These are phyloP conservation scores for Diadema setosum DNA, from an alignment of 35 echinoderm and acorn worm species.

Conservation along the genomic window DNA sequence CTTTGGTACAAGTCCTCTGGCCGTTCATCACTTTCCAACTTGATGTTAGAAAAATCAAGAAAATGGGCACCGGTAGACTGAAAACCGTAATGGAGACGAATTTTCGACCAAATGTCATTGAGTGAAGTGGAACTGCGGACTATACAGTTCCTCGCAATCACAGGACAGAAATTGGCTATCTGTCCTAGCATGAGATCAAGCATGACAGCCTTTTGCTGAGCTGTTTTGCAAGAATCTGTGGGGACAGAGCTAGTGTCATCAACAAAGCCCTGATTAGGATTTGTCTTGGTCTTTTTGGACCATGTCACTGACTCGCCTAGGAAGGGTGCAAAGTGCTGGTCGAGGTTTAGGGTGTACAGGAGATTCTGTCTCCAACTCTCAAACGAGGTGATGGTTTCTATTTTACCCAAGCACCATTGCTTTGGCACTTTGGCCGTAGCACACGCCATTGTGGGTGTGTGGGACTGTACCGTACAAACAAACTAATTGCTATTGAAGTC, in stretches of 20 bases:
- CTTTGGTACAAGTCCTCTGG: slow-evolving; percentile 40
- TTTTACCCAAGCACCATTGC: slow-evolving; percentile 35
- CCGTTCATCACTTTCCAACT: slow-evolving; percentile 17
- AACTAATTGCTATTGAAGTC: no score
- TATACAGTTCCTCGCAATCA: slow-evolving; percentile 16
- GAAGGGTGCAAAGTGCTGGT: no score
- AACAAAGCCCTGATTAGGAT: slow-evolving; percentile 2
- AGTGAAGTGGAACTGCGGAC: slow-evolving; percentile 14
- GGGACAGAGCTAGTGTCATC: no score
- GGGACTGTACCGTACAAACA: no score
- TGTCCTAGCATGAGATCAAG: slow-evolving; percentile 56
- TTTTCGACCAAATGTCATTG: no score
- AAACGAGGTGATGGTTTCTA: no score
- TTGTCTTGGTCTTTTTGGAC: slow-evolving; percentile 31
- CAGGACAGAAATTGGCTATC: no score
- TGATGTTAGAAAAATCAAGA: slow-evolving; percentile 32
- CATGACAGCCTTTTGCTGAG: slow-evolving; percentile 4
- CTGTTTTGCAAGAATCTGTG: neutral
- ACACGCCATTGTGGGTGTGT: no score
- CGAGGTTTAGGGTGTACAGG: no score
- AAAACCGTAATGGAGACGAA: no score
- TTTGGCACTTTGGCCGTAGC: no score
- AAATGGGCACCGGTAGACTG: slow-evolving; percentile 10
- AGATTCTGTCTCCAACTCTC: no score
- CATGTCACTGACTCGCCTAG: neutral